Base-by-base conservation (phyloP, 1,140 invertebrate species). In the Leptinotarsa lineolata region DNA sequence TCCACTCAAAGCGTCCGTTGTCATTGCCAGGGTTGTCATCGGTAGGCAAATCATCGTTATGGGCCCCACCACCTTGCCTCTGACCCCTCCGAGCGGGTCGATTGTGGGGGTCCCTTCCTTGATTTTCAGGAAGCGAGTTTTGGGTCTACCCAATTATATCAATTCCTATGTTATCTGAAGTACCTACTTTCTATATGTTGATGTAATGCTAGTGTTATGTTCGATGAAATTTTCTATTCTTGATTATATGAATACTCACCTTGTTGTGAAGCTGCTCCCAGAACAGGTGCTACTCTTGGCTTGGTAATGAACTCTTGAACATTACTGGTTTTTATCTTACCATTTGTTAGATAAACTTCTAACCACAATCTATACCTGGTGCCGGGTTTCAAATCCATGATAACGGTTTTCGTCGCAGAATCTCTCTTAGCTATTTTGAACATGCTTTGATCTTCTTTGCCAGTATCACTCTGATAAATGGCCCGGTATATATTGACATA, bases 401-500 rank as follows among this genome's bases (percentile, higher is more conserved):
- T 90, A 4, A 90, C 84, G 0, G 92, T 90, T 70, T 90, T 89
- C 0, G 92, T 89, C 1, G 91, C 90, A 16, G 90, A 89, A 79
- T 95, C 94, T 76, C 93, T 87, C 65, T 94, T 92, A 2, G 94
- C 92, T 21, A 95, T 89, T 84, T 95, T 93, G 83, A 96, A 96
- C 0, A 90, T 91, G 79, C 91, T 94, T 1, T 91, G 91, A 76
- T 94, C 92, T 74, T 93, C 92, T 75, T 92, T 90, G 4, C 89
- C 90, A 2, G 87, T 88, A 80, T 93, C 91, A 78, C 89, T 91
- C 77, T 94, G 91, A 82, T 95, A 96, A 71, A 94, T 93, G 3
- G 93, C 92, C 75, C 94, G 88, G 84, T 93, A 95, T 76, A 97
- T 94, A 78, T 95, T 93, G n/a, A 97, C 93, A 85, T 92, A 95